phyloP scores from a whole-genome alignment of 2,113 vertebrate genomes.

The Callipepla californica region DNA sequence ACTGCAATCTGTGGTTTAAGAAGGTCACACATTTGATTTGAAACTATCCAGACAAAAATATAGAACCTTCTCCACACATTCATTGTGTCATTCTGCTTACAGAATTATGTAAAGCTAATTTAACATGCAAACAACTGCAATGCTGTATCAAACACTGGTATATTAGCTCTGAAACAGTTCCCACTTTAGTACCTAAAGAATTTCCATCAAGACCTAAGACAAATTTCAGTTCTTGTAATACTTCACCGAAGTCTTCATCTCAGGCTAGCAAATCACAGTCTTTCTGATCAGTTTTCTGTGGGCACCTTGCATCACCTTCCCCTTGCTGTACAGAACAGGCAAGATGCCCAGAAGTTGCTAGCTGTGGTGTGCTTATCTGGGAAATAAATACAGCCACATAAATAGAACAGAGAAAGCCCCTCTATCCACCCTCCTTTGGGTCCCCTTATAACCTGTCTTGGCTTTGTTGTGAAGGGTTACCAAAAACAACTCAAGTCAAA shows the following conservation, averaged over 20 bases:
- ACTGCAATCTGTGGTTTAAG: not conserved
- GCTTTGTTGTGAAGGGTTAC: not conserved
- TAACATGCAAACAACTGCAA: not conserved
- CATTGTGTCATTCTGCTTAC: not conserved
- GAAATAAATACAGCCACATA: not conserved
- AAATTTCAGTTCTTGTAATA: not conserved
- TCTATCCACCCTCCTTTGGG: fast-evolving
- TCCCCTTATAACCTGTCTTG: not conserved
- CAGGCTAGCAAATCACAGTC: not conserved
- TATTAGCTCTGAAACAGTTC: not conserved
- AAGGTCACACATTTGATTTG: not conserved
- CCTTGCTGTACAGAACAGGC: fast-evolving
- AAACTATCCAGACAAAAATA: not conserved
- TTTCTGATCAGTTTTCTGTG: not conserved
- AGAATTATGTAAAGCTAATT: not conserved
- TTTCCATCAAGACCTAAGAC: not conserved
- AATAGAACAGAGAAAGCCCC: not conserved
- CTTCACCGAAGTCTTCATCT: not conserved
- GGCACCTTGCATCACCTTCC: not conserved
- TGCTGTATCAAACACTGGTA: not conserved
- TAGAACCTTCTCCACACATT: not conserved
- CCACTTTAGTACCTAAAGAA: not conserved
- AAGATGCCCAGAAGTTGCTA: not conserved
- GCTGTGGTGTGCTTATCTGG: not conserved
- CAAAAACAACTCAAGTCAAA: not conserved